Base-by-base conservation (phyloP, 2,113 vertebrate genomes). In the Puffinus mauretanicus region DNA sequence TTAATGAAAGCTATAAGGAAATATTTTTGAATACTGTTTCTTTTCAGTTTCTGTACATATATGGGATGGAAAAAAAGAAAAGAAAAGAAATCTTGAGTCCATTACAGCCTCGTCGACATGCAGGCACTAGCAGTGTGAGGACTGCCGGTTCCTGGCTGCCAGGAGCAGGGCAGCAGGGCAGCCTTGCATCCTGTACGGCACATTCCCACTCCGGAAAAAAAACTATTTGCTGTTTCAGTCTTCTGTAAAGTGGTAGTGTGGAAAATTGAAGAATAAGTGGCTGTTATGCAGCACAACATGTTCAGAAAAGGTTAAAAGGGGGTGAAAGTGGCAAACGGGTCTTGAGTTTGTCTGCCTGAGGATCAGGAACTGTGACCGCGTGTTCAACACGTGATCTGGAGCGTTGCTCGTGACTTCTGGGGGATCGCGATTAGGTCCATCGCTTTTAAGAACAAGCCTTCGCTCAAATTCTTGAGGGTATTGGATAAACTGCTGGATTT, bases 201-300 rank as follows among this genome's bases (percentile, higher is more conserved):
- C 36, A 0, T 38, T 34, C 69, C 60, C 24, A 0, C 22, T 22
- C 36, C 9, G 75, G 21, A 38, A 27, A 40, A n/a, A 60, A 40
- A 36, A 0, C 2, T 0, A 0, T 11, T 44, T 55, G 49, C 54
- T 64, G 3, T 7, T 57, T 4, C 24, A 29, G 18, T 70, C 40
- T 11, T 40, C 69, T 49, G n/a, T 44, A 4, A 21, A 18, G 73
- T 4, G 10, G 7, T 24, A 11, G 77, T 34, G 57, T 73, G 81
- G 52, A 11, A 72, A 55, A 9, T 6, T 1, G 5, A 29, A 42
- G 36, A 61, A 17, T 29, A 4, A 69, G 77, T 2, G 62, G 19
- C n/a, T 62, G 65, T 30, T 16, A 6, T 0, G 9, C 27, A 36
- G 85, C 67, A 32, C 5, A 7, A 1, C 4, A 0, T 0, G 46